phyloP scores from a whole-genome alignment of 2,113 vertebrate genomes.

The Nesoenas mayeri region DNA sequence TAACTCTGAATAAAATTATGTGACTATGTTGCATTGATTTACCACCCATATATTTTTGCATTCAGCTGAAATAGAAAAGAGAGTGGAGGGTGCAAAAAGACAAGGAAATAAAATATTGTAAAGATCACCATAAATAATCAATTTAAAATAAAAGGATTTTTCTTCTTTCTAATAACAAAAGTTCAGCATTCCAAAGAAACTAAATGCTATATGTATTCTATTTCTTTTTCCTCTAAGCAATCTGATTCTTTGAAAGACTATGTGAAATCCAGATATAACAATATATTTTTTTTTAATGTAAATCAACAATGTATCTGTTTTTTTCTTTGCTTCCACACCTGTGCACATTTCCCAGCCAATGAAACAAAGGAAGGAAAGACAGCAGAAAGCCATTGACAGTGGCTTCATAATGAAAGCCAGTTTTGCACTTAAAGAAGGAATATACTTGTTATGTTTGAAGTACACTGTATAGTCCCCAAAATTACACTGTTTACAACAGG shows the following conservation, averaged over 20 bases:
- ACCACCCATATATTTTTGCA: neutral
- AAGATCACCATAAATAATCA: neutral
- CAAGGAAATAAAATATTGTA: neutral
- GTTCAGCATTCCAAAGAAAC: neutral
- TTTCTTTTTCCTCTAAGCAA: neutral
- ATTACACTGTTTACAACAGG: neutral
- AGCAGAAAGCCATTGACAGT: neutral
- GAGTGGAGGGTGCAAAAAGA: accelerated
- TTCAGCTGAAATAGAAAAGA: neutral
- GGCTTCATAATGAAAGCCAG: neutral
- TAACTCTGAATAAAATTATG: neutral
- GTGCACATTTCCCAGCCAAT: neutral
- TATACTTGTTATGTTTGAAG: neutral
- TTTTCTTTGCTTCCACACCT: neutral
- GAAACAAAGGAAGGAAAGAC: neutral
- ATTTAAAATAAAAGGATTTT: neutral
- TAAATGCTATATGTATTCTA: neutral
- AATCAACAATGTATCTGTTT: accelerated
- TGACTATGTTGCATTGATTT: neutral
- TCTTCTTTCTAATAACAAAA: neutral
- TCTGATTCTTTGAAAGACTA: neutral
- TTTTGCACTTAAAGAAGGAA: neutral
- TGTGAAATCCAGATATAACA: neutral
- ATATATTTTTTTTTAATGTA: neutral
- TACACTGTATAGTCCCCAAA: neutral